Evolutionary conservation across 2,888 invertebrate species (phyloP), one percentile per base, ranked within the genome.

Genomic region (Chesias legatella): DNA sequence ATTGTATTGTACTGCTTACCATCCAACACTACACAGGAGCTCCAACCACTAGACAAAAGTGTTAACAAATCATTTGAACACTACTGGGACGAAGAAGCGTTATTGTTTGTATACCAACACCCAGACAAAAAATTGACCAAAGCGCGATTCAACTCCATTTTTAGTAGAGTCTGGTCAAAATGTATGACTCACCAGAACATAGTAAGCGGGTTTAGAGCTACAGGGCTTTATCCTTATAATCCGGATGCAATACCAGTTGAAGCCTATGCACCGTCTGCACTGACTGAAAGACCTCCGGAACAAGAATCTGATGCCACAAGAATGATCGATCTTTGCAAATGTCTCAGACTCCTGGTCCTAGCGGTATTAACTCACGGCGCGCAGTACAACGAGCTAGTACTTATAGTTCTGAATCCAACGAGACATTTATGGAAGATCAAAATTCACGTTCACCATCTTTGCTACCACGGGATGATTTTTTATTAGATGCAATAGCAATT

Each of bases 11-110:
- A 56, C 37, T 56, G 54, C 37, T 30, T 55, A 22, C 48, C 48
- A 3, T 48, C 46, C 26, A 57, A 54, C 25, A 57, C 53, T 0
- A 55, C 51, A 6, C 51, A 51, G 10, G 51, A 56, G 23, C 13
- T 54, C n/a, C 56, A 56, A 27, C 52, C 55, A 20, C 34, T 53
- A 22, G 53, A 56, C 24, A 56, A 55, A 43, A 37, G 56, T 13
- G 47, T 52, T 23, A 36, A 52, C 41, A 33, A 43, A 9, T 51
- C 51, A 23, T 56, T 51, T 42, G 58, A 55, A 27, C 43, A 52
- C 32, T 37, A 50, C 11, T 55, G 52, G 44, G 52, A 51, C 24
- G 23, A 21, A 22, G 29, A 36, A 36, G 8, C 25, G 8, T 25
- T 25, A n/a, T 23, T 7, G 25, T 25, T 25, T 25, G 3, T 36